Base-by-base conservation (phyloP, 2,797 vertebrate species). In the Ptychadena robeensis region DNA sequence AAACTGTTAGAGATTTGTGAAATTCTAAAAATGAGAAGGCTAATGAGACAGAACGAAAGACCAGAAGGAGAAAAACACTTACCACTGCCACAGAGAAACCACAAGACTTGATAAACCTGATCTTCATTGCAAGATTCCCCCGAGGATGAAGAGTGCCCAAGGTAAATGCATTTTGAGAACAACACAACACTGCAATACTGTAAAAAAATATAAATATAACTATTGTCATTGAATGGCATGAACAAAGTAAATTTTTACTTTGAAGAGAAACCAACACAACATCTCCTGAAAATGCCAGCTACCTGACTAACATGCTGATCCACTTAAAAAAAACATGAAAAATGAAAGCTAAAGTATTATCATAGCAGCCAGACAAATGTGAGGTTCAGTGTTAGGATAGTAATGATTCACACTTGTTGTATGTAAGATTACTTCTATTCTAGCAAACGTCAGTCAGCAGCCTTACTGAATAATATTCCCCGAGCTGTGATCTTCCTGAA, bases 21-120 rank as follows among this genome's bases (percentile, higher is more conserved):
- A 44, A 44, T 15, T 15, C 18, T 4, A 44, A 44, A 44, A 44
- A 10, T 1, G 11, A 22, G 6, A 53, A 22, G 18, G 22, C 44
- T 53, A n/a, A 9, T 35, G 9, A 35, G 9, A 53, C 18, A 22
- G 18, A 22, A 53, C 6, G 18, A 12, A 48, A 44, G n/a, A 48
- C 12, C 40, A 48, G 40, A 14, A 48, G 18, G 22, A 48, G 2
- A 3, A 48, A 38, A 63, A 9, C 40, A 32, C 93, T 95, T 90
- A 99, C 98, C 96, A 96, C 65, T 68, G 97, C 89, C 2, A 95
- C 92, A 7, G 86, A 53, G 77, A 96, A 99, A 72, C 96, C 97
- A 88, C 97, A 90, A 75, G 89, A 86, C 87, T 87, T 91, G 78
- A 99, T 91, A 82, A 98, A 96, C 12, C 95, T 93, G 32, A 93